These are phyloP conservation scores for Carapus acus DNA, from an alignment of 2,797 vertebrate genomes.

Conservation along the genomic window DNA sequence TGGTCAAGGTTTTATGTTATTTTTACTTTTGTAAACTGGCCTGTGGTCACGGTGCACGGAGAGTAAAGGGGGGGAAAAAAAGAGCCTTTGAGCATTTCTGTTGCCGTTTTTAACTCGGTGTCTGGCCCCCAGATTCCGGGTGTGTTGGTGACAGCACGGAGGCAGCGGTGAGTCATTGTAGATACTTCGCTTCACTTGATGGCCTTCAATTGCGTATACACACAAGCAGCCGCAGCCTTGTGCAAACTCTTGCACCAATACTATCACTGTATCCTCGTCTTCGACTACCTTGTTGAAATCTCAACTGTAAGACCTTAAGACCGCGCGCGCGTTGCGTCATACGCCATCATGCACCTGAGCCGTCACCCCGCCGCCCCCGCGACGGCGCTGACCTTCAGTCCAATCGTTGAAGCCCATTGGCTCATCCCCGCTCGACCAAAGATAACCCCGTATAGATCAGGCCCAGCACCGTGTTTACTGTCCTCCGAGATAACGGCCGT, in stretches of 20 bases:
- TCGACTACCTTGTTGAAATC: slow-evolving; percentile 38
- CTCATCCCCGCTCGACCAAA: slow-evolving; percentile 73
- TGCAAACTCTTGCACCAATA: slow-evolving; percentile 32
- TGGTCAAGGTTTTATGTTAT: slow-evolving; percentile 15
- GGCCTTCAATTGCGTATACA: slow-evolving; percentile 36
- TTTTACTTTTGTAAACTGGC: slow-evolving; percentile 21
- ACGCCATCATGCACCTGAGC: slow-evolving; percentile 43
- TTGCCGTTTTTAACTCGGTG: slow-evolving; percentile 10
- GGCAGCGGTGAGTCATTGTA: slow-evolving; percentile 21
- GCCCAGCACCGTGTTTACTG: slow-evolving; percentile 58
- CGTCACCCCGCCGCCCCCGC: slow-evolving; percentile 38
- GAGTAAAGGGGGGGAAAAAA: slow-evolving; percentile 24
- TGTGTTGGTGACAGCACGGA: slow-evolving; percentile 16
- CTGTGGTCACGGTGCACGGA: slow-evolving; percentile 9
- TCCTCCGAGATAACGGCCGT: slow-evolving; percentile 52
- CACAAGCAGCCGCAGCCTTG: slow-evolving; percentile 31
- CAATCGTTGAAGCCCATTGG: slow-evolving; percentile 44
- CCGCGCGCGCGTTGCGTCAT: slow-evolving; percentile 7
- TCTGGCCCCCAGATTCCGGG: slow-evolving; percentile 13
- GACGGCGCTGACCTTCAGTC: slow-evolving; percentile 60
- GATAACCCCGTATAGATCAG: slow-evolving; percentile 63
- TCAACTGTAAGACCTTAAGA: slow-evolving; percentile 57
- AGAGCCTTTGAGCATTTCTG: slow-evolving; percentile 10
- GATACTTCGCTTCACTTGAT: slow-evolving; percentile 36
- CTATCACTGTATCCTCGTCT: slow-evolving; percentile 17